phyloP scores from a whole-genome alignment of 2,888 invertebrate species.

The Lacanobia wlatinum region DNA sequence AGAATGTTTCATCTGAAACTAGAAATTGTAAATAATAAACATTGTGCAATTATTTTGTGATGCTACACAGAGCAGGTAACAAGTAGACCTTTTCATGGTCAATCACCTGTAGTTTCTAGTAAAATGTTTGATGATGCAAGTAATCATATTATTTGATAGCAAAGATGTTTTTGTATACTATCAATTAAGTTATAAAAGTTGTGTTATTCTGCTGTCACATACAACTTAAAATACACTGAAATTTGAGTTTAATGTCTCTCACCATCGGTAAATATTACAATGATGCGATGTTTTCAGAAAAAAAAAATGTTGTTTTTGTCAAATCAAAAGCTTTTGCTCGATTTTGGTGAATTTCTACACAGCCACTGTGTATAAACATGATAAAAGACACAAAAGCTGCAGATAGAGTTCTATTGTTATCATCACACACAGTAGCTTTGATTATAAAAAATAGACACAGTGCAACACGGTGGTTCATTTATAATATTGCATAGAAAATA shows the following conservation, averaged over 20 bases:
- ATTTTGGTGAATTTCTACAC: conserved; percentile 1
- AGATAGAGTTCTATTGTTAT: conserved; percentile 35
- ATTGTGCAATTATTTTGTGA: conserved; percentile 29
- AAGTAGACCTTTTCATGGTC: conserved; percentile 20
- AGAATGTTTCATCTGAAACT: not conserved
- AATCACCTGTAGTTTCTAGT: conserved; percentile 31
- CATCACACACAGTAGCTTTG: conserved; percentile 39
- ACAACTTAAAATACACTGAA: conserved; percentile 1
- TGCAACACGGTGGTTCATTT: conserved; percentile 16
- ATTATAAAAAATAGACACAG: conserved; percentile 7
- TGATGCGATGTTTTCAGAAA: conserved; percentile 1
- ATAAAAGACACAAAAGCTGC: conserved; percentile 17
- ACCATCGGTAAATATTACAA: conserved; percentile 5
- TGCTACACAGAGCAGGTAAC: conserved; percentile 21
- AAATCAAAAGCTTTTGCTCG: conserved; percentile 9
- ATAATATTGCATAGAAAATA: conserved; percentile 37
- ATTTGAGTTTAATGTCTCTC: not conserved
- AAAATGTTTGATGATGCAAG: conserved; percentile 33
- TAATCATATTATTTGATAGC: conserved; percentile 37
- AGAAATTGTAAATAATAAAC: not conserved
- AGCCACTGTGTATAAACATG: not conserved
- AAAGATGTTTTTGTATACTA: conserved; percentile 8
- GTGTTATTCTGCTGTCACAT: not conserved
- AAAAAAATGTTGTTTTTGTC: not conserved
- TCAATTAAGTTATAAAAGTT: not conserved